Conservation (phyloP, 2,888 invertebrate species). For the Apamea epomidion region DNA sequence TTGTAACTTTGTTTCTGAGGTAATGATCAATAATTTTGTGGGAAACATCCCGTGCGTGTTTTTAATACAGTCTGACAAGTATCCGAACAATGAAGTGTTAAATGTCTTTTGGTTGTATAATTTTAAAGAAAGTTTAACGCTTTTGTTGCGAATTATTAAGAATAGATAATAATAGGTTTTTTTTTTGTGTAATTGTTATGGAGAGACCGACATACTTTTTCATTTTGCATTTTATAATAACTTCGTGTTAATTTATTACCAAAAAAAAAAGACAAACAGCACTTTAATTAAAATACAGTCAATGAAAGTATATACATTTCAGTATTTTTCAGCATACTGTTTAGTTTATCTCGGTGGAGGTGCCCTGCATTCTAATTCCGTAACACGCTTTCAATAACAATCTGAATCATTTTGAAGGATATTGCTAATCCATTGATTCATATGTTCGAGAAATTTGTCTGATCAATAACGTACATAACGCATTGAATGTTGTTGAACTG, state of each 20-base stretch:
- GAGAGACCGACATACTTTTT: neutral
- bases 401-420: neutral
- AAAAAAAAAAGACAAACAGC: neutral
- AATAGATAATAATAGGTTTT: neutral
- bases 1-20: conserved; percentile 38
- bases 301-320: neutral
- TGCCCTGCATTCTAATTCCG: neutral
- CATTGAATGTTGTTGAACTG: neutral
- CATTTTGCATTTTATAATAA: neutral
- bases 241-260: neutral
- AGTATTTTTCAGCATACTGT: neutral
- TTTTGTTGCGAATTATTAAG: neutral
- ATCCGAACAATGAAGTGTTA: conserved; percentile 29
- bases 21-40: conserved; percentile 63
- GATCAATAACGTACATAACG: neutral
- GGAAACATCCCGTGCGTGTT: conserved; percentile 35
- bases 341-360: neutral
- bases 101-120: conserved; percentile 6
- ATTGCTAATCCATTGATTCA: neutral
- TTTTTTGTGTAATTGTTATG: neutral
- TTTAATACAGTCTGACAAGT: conserved; percentile 23
- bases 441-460: neutral
- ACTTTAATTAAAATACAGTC: neutral
- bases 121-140: conserved; percentile 1
- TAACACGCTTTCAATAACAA: too few relatives aligned